Evolutionary conservation across 2,888 invertebrate species (phyloP), one percentile per base, ranked within the genome.

Genomic region (Silvanus unidentatus): DNA sequence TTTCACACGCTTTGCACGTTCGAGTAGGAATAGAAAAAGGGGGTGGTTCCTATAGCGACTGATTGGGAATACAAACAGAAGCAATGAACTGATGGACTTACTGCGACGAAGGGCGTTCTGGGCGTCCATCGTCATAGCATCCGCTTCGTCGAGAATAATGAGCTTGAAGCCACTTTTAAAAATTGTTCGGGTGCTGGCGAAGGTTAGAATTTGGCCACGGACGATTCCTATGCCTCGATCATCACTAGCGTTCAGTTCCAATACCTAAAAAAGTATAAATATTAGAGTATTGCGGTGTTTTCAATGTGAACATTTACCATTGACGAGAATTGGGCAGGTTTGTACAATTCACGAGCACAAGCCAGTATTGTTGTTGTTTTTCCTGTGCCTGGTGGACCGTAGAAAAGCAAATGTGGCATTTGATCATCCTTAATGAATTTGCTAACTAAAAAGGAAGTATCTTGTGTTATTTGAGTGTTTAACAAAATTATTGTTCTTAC

Each of bases 91-190:
- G 3, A 22, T 12, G 3, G 45, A 74, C 80, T 79, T 76, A 91
- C 90, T 92, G 79, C 95, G 81, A 57, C 96, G 77, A 1, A 97
- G 76, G 16, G 99, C 98, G 79, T 98, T 99, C 70, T 99, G 99
- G 1, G 99, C 99, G 80, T 99, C 99, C 71, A 90, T 89, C 0
- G 98, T 99, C 98, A 99, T 99, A 0, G 97, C 95, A 78, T 99
- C 98, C 0, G 98, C 98, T 77, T 99, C 98, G 77, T 99, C 98
- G 14, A 99, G 75, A 55, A 99, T 96, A 34, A 99, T 91, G 30
- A 99, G 73, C 69, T 99, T 99, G 55, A 92, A 95, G 0, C 93
- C 91, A 39, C 87, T 86, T 72, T 87, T 92, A 66, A 95, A 96
- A 61, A 97, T 90, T 3, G 95, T 94, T 64, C 91, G 82, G 2